These are phyloP conservation scores for Apamea sordens DNA, from an alignment of 2,888 invertebrate genomes.

Conservation along the genomic window DNA sequence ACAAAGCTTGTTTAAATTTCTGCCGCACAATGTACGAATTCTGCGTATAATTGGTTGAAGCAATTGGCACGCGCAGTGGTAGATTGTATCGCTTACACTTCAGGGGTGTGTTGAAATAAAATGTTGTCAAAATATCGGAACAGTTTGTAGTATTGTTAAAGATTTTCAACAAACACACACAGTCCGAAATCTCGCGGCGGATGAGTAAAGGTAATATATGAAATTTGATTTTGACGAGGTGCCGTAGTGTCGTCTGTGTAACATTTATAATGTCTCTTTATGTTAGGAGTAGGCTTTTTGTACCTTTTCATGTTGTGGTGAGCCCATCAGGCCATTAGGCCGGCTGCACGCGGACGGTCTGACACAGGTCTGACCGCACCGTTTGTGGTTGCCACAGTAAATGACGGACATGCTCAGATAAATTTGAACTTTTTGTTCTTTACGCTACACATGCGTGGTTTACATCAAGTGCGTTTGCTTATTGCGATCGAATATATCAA, in stretches of 20 bases:
- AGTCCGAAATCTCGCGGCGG: too few species aligned
- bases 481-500: background rate
- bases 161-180: too few species aligned
- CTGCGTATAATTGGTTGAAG: too few species aligned
- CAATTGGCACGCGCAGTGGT: too few species aligned
- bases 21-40: too few species aligned
- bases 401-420: conserved; percentile 46
- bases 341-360: background rate
- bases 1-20: too few species aligned
- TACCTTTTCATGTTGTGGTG: background rate
- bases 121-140: too few species aligned
- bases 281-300: conserved; percentile 1
- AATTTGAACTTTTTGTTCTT: conserved; percentile 33
- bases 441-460: background rate
- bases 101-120: too few species aligned
- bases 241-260: too few species aligned
- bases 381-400: conserved; percentile 53
- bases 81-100: too few species aligned
- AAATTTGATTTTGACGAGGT: background rate
- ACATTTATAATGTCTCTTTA: background rate
- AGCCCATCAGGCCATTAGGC: conserved; percentile 6
- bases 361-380: conserved; percentile 52
- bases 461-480: background rate
- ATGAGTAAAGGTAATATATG: too few species aligned
- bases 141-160: too few species aligned